These are phyloP conservation scores for Turdus rufiventris DNA, from an alignment of 2,113 vertebrate genomes.

Conservation along the genomic window DNA sequence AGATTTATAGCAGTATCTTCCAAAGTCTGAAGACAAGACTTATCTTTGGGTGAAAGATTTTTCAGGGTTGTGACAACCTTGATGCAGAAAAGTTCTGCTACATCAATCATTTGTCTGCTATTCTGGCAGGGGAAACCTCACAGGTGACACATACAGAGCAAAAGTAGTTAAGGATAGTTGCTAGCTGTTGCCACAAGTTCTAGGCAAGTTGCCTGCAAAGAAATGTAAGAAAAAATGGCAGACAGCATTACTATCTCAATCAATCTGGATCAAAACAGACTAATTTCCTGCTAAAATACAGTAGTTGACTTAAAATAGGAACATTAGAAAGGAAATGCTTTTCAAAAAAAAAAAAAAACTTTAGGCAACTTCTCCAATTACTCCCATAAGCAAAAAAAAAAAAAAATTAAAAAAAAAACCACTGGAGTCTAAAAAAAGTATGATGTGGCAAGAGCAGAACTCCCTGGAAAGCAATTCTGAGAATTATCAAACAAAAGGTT, in stretches of 20 bases:
- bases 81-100: neutral
- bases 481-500: neutral
- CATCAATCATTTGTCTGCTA: neutral
- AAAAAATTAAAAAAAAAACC: too few relatives aligned
- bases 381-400: neutral
- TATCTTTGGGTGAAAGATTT: neutral
- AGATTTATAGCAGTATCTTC: neutral
- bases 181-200: neutral
- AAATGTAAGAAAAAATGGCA: neutral
- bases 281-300: neutral
- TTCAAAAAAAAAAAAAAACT: rapidly evolving
- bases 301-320: neutral
- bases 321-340: neutral
- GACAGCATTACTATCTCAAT: neutral
- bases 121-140: neutral
- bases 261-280: neutral
- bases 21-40: neutral
- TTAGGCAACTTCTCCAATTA: neutral
- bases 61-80: neutral
- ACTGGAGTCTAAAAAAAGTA: neutral
- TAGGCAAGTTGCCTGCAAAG: neutral
- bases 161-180: neutral
- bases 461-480: neutral
- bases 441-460: neutral
- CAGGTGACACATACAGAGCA: neutral